A percentile compares a stretch with the other conserved stretches of the same genome.
Evolutionary conservation across 2,888 invertebrate genomes (phyloP).

Genomic region (Luperina nickerlii): DNA sequence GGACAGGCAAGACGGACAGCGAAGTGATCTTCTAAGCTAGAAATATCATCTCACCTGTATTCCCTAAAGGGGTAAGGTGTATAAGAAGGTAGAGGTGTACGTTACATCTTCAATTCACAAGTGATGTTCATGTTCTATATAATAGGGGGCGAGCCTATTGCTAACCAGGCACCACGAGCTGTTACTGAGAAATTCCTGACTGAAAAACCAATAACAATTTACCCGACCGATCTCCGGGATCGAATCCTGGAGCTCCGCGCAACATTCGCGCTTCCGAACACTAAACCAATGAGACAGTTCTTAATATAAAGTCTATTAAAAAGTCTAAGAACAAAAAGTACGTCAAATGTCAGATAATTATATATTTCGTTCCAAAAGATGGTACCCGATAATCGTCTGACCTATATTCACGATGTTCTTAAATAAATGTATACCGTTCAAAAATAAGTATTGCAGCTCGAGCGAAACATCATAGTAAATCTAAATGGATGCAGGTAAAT

Average conservation of each 20-base stretch:
- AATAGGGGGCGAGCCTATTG: too few relatives aligned
- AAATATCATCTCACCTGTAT: too few relatives aligned
- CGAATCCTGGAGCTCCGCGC: not conserved
- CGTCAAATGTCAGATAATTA: conserved; percentile 28
- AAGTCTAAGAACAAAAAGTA: conserved; percentile 19
- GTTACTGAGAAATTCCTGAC: not conserved
- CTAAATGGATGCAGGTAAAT: not conserved
- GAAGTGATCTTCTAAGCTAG: too few relatives aligned
- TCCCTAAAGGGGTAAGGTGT: too few relatives aligned
- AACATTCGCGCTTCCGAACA: not conserved
- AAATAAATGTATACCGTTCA: conserved; percentile 16
- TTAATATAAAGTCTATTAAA: conserved; percentile 26
- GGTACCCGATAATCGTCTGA: conserved; percentile 25
- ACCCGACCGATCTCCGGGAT: not conserved
- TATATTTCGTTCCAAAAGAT: conserved; percentile 42
- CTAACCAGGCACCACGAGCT: too few relatives aligned
- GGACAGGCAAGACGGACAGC: too few relatives aligned
- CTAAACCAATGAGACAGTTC: not conserved
- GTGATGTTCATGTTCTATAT: too few relatives aligned
- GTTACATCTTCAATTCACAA: too few relatives aligned
- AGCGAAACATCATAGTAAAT: not conserved
- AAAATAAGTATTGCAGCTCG: conserved; percentile 12
- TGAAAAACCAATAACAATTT: not conserved
- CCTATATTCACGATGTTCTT: conserved; percentile 27
- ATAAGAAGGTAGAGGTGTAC: too few relatives aligned